Percentiles rank a stretch among this genome's conserved stretches.
Conservation (phyloP, 2,113 vertebrate genomes). For the Oenanthe oenanthe region DNA sequence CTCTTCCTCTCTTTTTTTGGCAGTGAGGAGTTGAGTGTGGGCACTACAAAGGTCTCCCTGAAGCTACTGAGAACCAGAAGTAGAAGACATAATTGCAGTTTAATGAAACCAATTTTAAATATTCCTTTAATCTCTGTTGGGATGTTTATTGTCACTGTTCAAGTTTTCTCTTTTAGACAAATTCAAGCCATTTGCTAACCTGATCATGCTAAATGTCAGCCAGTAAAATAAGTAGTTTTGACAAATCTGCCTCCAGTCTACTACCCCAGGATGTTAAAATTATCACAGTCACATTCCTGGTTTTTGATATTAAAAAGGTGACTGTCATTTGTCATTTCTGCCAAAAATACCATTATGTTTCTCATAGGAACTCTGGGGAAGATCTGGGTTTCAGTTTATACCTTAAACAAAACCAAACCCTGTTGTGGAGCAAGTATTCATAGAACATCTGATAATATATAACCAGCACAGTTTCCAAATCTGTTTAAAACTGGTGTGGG, state of each 20-base stretch:
- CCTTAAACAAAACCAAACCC: neutral
- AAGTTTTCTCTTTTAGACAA: conserved; percentile 58
- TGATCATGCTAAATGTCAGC: conserved; percentile 73
- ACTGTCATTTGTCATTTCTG: conserved; percentile 46
- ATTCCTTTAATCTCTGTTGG: conserved; percentile 58
- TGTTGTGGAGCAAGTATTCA: neutral
- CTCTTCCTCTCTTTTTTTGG: rapidly evolving
- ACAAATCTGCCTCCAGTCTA: neutral
- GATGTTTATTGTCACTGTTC: conserved; percentile 75
- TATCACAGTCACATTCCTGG: conserved; percentile 6
- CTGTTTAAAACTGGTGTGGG: neutral
- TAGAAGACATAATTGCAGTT: conserved; percentile 74
- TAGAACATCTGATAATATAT: neutral
- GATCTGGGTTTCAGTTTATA: neutral
- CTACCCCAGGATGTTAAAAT: conserved; percentile 27
- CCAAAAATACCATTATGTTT: neutral
- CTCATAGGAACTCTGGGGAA: neutral
- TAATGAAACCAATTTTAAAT: conserved; percentile 74
- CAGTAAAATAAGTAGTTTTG: conserved; percentile 18
- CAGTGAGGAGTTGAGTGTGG: neutral
- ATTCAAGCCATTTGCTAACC: conserved; percentile 60
- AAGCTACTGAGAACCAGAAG: conserved; percentile 50
- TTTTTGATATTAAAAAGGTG: conserved; percentile 21
- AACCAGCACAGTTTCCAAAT: neutral
- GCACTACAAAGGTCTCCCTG: conserved; percentile 41